Conservation (phyloP, 2,888 invertebrate genomes). For the Philereme transversata region DNA sequence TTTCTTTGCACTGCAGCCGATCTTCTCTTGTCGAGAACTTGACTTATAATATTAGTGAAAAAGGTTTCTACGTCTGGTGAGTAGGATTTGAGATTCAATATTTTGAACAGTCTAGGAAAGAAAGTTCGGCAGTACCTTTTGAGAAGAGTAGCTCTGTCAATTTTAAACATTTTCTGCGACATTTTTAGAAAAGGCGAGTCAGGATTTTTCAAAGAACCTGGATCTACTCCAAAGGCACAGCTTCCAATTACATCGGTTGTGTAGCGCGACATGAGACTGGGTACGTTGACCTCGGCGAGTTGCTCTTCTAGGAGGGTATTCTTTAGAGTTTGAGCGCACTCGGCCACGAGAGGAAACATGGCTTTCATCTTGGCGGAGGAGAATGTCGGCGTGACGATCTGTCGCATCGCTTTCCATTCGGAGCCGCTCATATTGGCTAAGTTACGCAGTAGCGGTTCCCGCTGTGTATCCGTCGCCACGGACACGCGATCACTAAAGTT, state of each 20-base stretch:
- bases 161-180: conserved; percentile 76
- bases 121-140: conserved; percentile 75
- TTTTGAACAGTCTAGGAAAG: conserved; percentile 71
- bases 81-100: conserved; percentile 72
- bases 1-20: conserved; percentile 59
- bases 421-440: conserved; percentile 76
- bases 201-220: conserved; percentile 65
- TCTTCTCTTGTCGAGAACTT: conserved; percentile 70
- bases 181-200: conserved; percentile 74
- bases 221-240: conserved; percentile 76
- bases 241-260: conserved; percentile 79
- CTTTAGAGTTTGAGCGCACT: conserved; percentile 67
- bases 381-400: conserved; percentile 76
- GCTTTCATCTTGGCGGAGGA: conserved; percentile 80
- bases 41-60: conserved; percentile 68
- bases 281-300: conserved; percentile 63
- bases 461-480: conserved; percentile 68
- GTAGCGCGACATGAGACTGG: conserved; percentile 67
- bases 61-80: conserved; percentile 71
- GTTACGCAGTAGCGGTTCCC: conserved; percentile 76
- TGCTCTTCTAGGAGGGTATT: conserved; percentile 53
- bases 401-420: conserved; percentile 77
- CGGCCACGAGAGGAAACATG: conserved; percentile 75
- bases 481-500: conserved; percentile 72
- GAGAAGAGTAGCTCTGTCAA: conserved; percentile 62